A percentile compares a stretch with the other conserved stretches of the same genome.
These are phyloP conservation scores for Lonchura striata DNA, from an alignment of 2,113 vertebrate genomes.

Conservation along the genomic window DNA sequence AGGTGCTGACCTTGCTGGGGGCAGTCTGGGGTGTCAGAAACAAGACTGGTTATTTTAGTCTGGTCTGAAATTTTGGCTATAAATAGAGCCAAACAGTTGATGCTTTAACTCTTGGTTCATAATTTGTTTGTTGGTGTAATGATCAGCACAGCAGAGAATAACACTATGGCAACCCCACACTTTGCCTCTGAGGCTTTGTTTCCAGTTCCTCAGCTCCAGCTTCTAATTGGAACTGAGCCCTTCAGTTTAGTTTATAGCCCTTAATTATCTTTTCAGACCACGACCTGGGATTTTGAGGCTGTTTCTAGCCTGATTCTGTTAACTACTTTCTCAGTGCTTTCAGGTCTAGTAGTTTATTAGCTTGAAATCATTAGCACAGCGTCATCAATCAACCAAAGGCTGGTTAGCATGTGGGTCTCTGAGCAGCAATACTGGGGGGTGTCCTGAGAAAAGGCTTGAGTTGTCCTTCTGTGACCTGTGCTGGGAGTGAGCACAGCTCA, in stretches of 20 bases:
- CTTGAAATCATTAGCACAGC: background rate
- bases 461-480: background rate
- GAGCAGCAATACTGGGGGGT: background rate
- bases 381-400: background rate
- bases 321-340: background rate
- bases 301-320: background rate
- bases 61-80: background rate
- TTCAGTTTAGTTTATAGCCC: background rate
- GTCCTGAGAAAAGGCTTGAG: background rate
- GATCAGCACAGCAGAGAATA: background rate
- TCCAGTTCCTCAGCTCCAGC: background rate
- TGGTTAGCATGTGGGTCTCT: accelerated
- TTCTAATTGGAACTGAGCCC: background rate
- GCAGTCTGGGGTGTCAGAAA: background rate
- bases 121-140: background rate
- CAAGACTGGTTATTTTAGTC: background rate
- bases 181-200: background rate
- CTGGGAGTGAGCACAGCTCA: background rate
- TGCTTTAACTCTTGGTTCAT: background rate
- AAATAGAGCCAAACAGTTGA: background rate
- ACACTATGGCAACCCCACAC: background rate
- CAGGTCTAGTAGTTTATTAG: background rate
- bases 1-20: background rate
- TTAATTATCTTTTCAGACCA: slow-evolving; percentile 5
- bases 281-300: background rate